Evolutionary conservation across 2,113 vertebrate species (phyloP), one percentile per base, ranked within the genome.

Genomic region (Heterocephalus glaber): DNA sequence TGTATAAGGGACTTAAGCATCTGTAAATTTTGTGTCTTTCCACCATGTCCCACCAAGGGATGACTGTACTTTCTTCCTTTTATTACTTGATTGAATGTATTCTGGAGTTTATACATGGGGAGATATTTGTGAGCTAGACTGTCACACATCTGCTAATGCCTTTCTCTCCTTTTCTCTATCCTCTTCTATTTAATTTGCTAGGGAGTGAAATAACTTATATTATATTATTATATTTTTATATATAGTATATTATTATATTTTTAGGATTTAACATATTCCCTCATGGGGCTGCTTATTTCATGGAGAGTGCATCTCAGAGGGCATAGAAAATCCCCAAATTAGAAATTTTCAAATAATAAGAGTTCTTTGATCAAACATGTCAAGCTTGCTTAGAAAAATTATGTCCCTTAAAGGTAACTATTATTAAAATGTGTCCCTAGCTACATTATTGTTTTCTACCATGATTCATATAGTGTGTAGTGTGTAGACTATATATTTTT

Each of bases 351-450:
- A 83, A 72, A 77, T 41, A 81, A 33, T 54, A 38, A 74, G 33
- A 85, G 41, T 77, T 90, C 56, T 92, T 20, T 81, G 84, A 82
- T 89, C 6, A 56, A 83, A 49, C 89, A 80, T 47, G 5, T 89
- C 63, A 90, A 91, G 60, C 14, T 44, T 89, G 28, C 38, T 90
- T 77, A 47, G 49, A 76, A 96, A 97, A 83, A 89, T 68, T 52
- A 56, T 66, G 7, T 24, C 58, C 16, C 63, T 65, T 35, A 86
- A 58, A 58, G 38, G 26, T 83, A 47, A 80, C n/a, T 86, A 66
- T 90, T 95, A 93, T 66, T 90, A 90, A 85, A 88, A 83, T 81
- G 7, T 44, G 41, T 70, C 96, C 44, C 90, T 89, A 76, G 52
- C 56, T 81, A 58, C 44, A 77, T 33, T 56, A 44, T 44, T 74